Percentiles rank a stretch among this genome's conserved stretches.
Conservation (phyloP, 2,888 invertebrate genomes). For the Tryphoninae sp. region DNA sequence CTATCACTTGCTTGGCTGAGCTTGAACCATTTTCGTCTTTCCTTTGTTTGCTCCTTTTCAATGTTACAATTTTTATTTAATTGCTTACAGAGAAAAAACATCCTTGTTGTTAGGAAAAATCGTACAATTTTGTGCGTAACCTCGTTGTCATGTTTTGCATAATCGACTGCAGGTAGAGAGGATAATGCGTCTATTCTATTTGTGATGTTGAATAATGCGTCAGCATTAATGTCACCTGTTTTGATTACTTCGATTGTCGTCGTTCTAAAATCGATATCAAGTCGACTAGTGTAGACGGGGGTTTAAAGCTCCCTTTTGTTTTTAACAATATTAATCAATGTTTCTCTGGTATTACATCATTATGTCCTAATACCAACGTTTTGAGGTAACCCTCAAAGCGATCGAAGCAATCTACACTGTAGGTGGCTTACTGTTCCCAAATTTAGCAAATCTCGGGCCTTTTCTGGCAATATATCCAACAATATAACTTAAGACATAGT, state of each 20-base stretch:
- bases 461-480: constrained; percentile 48
- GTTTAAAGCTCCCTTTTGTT: constrained; percentile 12
- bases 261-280: constrained; percentile 31
- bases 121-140: constrained; percentile 35
- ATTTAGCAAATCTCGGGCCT: constrained; percentile 13
- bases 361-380: constrained; percentile 13
- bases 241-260: constrained; percentile 8
- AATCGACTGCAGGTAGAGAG: constrained; percentile 37
- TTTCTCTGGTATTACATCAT: constrained; percentile 19
- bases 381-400: constrained; percentile 30
- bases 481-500: constrained; percentile 40
- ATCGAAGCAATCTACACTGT: no score
- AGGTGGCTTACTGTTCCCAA: neutral
- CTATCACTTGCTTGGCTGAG: neutral
- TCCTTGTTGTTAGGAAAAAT: constrained; percentile 48
- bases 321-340: constrained; percentile 39
- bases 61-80: constrained; percentile 42
- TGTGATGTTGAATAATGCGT: constrained; percentile 35
- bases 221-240: neutral
- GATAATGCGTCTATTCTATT: neutral
- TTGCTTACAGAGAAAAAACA: constrained; percentile 54
- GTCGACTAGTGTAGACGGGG: constrained; percentile 17
- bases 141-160: constrained; percentile 2
- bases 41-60: constrained; percentile 10
- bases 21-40: neutral